These are phyloP conservation scores for Scopus umbretta DNA, from an alignment of 2,113 vertebrate genomes.

Conservation along the genomic window DNA sequence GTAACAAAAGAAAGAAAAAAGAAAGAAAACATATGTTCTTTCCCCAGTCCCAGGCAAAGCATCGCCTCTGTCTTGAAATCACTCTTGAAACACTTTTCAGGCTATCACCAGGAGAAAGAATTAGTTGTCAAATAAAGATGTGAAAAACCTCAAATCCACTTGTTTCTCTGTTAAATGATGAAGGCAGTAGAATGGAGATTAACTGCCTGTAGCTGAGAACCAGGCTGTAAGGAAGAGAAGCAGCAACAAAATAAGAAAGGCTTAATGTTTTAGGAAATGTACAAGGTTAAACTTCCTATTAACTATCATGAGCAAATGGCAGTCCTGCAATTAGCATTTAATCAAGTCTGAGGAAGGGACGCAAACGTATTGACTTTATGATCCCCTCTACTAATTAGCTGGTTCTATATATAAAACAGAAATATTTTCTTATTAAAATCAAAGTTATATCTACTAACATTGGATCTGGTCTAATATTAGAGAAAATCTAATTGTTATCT, in stretches of 20 bases:
- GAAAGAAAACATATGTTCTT: neutral
- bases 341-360: neutral
- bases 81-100: neutral
- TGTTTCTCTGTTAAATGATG: neutral
- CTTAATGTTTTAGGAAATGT: neutral
- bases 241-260: neutral
- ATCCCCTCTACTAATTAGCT: neutral
- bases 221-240: neutral
- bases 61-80: neutral
- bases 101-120: neutral
- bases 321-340: constrained; percentile 9
- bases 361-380: neutral
- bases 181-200: neutral
- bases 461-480: neutral
- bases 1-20: neutral
- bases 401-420: neutral
- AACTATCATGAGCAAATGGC: neutral
- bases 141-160: neutral
- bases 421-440: constrained; percentile 27
- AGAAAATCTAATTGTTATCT: constrained; percentile 14
- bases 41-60: neutral
- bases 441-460: neutral
- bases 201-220: neutral
- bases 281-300: neutral
- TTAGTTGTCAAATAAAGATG: neutral